Conservation (phyloP, 2,888 invertebrate species). For the Coecobrya sp. region DNA sequence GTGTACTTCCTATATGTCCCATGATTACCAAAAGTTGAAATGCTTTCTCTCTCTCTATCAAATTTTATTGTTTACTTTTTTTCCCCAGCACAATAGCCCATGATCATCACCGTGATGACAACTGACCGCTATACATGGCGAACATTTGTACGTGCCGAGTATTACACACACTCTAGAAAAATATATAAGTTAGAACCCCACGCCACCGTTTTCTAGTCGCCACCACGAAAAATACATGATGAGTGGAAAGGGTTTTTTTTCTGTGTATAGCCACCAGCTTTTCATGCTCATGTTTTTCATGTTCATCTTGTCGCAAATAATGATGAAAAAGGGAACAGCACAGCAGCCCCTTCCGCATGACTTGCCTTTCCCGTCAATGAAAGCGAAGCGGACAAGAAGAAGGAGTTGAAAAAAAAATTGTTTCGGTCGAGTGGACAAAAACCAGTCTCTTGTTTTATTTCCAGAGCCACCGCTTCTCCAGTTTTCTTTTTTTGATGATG, state of each 20-base stretch:
- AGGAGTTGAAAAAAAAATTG: constrained; percentile 59
- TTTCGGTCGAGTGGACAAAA: constrained; percentile 74
- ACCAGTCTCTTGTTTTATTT: constrained; percentile 69
- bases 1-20: not conserved
- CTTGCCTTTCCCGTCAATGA: constrained; percentile 65
- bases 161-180: too few species aligned
- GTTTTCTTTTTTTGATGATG: not conserved
- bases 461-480: not conserved
- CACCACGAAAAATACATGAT: not conserved
- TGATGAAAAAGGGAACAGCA: constrained; percentile 79
- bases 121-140: constrained; percentile 5
- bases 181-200: too few species aligned
- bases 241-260: not conserved
- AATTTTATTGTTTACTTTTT: constrained; percentile 64
- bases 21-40: not conserved
- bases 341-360: constrained; percentile 80
- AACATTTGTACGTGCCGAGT: not conserved
- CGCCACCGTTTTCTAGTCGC: too few species aligned
- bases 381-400: constrained; percentile 51
- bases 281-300: too few species aligned
- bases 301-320: constrained; percentile 18
- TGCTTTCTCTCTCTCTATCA: constrained; percentile 19
- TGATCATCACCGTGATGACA: not conserved
- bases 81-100: not conserved
- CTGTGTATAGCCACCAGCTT: not conserved